A percentile compares a stretch with the other conserved stretches of the same genome.
Conservation (phyloP, 2,797 vertebrate species). For the Apogon talboti region DNA sequence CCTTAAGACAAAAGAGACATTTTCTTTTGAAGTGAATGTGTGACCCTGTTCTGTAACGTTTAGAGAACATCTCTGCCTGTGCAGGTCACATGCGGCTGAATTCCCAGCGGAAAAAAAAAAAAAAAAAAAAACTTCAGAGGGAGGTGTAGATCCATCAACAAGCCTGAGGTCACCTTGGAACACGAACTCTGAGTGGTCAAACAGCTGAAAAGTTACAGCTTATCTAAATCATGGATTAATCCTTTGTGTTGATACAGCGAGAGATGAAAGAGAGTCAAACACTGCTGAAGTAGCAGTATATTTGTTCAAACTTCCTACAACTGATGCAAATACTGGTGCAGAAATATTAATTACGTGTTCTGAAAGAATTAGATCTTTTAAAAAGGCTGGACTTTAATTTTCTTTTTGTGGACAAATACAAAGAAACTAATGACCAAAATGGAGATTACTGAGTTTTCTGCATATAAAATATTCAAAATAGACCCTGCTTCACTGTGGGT, state of each 20-base stretch:
- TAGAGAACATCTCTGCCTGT: conserved; percentile 19
- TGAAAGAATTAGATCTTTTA: no score
- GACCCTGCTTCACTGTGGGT: neutral
- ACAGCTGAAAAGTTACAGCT: conserved; percentile 73
- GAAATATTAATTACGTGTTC: no score
- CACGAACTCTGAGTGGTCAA: conserved; percentile 56
- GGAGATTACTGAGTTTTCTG: conserved; percentile 5
- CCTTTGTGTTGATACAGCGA: conserved; percentile 47
- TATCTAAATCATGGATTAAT: conserved; percentile 63
- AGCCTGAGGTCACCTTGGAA: conserved; percentile 58
- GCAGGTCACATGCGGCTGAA: conserved; percentile 67
- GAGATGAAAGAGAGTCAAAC: no score
- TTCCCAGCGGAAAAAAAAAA: conserved; percentile 72
- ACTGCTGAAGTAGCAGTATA: no score
- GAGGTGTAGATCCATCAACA: conserved; percentile 28
- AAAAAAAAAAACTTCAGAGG: conserved; percentile 42
- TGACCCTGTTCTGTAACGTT: conserved; percentile 12
- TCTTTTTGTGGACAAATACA: neutral
- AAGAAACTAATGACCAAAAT: neutral
- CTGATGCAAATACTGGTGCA: no score
- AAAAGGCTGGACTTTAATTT: no score
- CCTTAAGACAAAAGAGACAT: conserved; percentile 35
- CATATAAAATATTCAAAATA: conserved; percentile 5
- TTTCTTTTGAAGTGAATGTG: conserved; percentile 2
- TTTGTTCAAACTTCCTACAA: no score